Conservation (phyloP, 2,888 invertebrate species). For the Cremastinae sp. region DNA sequence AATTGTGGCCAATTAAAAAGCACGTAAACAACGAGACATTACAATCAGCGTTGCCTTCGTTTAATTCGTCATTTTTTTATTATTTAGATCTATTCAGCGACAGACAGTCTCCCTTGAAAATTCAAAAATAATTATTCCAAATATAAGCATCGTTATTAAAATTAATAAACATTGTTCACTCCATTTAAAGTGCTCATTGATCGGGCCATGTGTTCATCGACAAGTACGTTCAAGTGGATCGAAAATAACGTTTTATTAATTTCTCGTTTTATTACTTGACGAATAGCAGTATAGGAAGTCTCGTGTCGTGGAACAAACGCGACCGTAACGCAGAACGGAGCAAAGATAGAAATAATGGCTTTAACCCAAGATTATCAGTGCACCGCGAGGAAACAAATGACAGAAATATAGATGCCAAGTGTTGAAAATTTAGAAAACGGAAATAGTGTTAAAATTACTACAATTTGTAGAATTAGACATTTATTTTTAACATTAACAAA, state of each 20-base stretch:
- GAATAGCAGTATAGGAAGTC: slow-evolving; percentile 6
- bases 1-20: slow-evolving; percentile 43
- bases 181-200: too few species aligned
- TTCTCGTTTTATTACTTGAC: background rate
- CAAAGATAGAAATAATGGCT: slow-evolving; percentile 35
- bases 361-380: slow-evolving; percentile 22
- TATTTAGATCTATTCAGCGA: background rate
- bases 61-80: background rate
- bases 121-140: too few species aligned
- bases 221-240: slow-evolving; percentile 19
- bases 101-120: slow-evolving; percentile 2
- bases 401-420: slow-evolving; percentile 1
- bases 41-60: background rate
- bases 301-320: slow-evolving; percentile 16
- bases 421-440: background rate
- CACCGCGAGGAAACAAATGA: slow-evolving; percentile 10
- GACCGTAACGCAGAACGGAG: slow-evolving; percentile 14
- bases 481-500: too few species aligned
- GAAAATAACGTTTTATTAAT: slow-evolving; percentile 21
- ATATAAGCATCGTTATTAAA: too few species aligned
- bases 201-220: slow-evolving; percentile 17
- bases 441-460: too few species aligned
- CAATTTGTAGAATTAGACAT: too few species aligned
- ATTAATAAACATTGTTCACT: too few species aligned
- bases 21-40: background rate